phyloP scores from a whole-genome alignment of 2,888 invertebrate genomes.

The Zaprionus bogoriensis region DNA sequence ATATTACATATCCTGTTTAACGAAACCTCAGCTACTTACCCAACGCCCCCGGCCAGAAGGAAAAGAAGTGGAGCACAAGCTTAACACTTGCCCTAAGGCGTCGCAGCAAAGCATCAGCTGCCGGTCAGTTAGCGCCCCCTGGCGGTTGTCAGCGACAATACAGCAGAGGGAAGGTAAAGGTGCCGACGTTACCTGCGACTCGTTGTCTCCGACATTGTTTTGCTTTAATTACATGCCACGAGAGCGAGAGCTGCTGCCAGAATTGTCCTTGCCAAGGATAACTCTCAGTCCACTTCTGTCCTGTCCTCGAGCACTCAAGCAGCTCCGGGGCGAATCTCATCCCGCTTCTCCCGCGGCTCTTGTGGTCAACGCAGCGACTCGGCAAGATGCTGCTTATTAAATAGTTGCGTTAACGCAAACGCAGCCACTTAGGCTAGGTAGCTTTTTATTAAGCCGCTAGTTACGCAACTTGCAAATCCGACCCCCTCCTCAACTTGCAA shows the following conservation, averaged over 20 bases:
- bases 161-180: not conserved
- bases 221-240: conserved; percentile 20
- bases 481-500: too few relatives aligned
- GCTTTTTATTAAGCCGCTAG: too few relatives aligned
- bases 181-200: not conserved
- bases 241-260: not conserved
- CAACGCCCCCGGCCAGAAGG: not conserved
- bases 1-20: conserved; percentile 52
- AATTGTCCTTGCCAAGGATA: not conserved
- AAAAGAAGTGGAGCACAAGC: not conserved
- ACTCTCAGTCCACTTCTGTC: too few relatives aligned
- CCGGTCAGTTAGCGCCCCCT: conserved; percentile 5
- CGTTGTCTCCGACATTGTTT: conserved; percentile 10
- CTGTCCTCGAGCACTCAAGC: not conserved
- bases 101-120: conserved; percentile 7
- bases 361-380: too few relatives aligned
- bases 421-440: not conserved
- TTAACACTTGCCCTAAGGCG: not conserved
- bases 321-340: not conserved
- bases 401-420: too few relatives aligned
- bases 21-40: conserved; percentile 20
- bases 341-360: too few relatives aligned
- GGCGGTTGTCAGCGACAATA: conserved; percentile 14
- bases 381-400: too few relatives aligned
- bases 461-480: too few relatives aligned